These are phyloP conservation scores for Panthera leo DNA, from an alignment of 2,113 vertebrate species.

Conservation along the genomic window DNA sequence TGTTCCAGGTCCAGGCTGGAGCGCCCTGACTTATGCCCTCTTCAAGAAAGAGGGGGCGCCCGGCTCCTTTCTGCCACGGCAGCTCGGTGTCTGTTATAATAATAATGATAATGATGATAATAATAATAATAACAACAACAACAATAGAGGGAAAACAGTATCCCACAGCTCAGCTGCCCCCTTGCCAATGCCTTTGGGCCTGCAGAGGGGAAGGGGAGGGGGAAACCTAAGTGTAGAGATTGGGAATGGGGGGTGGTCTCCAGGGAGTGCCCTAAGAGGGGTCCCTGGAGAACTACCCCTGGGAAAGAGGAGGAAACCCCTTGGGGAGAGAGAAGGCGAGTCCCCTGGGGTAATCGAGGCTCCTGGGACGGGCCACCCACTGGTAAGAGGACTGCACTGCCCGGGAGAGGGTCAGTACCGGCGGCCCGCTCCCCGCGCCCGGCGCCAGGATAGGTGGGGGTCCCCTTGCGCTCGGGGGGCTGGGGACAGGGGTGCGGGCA, in stretches of 20 bases:
- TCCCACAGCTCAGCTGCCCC: slow-evolving; percentile 55
- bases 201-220: not conserved
- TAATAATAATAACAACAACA: slow-evolving; percentile 38
- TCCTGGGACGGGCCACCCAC: slow-evolving; percentile 66
- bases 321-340: slow-evolving; percentile 66
- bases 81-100: slow-evolving; percentile 57
- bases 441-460: slow-evolving; percentile 32
- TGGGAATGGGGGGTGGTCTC: slow-evolving; percentile 11
- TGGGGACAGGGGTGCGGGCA: slow-evolving; percentile 29
- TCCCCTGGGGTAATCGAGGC: slow-evolving; percentile 65
- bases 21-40: slow-evolving; percentile 39
- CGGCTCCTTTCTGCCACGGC: slow-evolving; percentile 42
- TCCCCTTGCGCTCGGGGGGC: slow-evolving; percentile 38
- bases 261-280: not conserved
- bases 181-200: slow-evolving; percentile 36
- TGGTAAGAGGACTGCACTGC: slow-evolving; percentile 41
- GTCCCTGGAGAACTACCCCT: slow-evolving; percentile 48
- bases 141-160: not conserved
- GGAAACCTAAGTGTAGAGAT: slow-evolving; percentile 26
- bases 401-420: slow-evolving; percentile 6
- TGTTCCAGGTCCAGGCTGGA: not conserved
- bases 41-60: slow-evolving; percentile 58
- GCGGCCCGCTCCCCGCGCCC: slow-evolving; percentile 30
- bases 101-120: slow-evolving; percentile 47
- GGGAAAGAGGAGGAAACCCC: slow-evolving; percentile 37